Evolutionary conservation across 2,888 invertebrate genomes (phyloP), one percentile per base, ranked within the genome.

Genomic region (Dicycla oo): DNA sequence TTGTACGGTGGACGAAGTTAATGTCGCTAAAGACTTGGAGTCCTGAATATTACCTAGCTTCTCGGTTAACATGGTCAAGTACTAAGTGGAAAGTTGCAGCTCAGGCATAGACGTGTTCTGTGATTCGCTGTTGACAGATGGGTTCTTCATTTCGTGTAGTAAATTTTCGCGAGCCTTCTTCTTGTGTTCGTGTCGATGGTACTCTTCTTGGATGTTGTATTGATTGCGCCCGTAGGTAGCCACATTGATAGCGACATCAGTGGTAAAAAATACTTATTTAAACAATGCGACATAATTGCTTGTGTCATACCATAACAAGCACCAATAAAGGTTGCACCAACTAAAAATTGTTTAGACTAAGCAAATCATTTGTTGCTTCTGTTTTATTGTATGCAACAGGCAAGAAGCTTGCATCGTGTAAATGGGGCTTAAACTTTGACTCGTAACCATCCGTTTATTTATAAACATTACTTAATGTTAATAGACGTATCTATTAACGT

Each of bases 1-100:
- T 90, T 89, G 88, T 91, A 81, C 82, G 69, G 78, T 79, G 75
- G 81, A 86, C 72, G 72, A 88, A 89, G 87, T 88, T 91, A 87
- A 88, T 85, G 86, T 87, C 74, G 80, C 81, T 85, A 86, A 88
- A 87, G 87, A 86, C 86, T 86, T 86, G 76, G 40, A 87, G 81
- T 86, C 86, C 77, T 74, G 85, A 86, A 82, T 84, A 83, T 81
- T 78, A 71, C 78, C 47, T 23, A 71, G 81, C 47, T 23, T 64
- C 63, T 72, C 51, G 51, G 78, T 67, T 82, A 80, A 82, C 76
- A 81, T 75, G 81, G 73, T 79, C 70, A 60, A 76, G 67, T 67
- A 73, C 66, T 60, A 79, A 82, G 75, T 77, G 54, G 53, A 53
- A 80, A 85, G 83, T 83, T 84, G 71, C 63, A 58, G 47, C 34